These are phyloP conservation scores for Aradophagus sp. DNA, from an alignment of 1,140 invertebrate species.

Conservation along the genomic window DNA sequence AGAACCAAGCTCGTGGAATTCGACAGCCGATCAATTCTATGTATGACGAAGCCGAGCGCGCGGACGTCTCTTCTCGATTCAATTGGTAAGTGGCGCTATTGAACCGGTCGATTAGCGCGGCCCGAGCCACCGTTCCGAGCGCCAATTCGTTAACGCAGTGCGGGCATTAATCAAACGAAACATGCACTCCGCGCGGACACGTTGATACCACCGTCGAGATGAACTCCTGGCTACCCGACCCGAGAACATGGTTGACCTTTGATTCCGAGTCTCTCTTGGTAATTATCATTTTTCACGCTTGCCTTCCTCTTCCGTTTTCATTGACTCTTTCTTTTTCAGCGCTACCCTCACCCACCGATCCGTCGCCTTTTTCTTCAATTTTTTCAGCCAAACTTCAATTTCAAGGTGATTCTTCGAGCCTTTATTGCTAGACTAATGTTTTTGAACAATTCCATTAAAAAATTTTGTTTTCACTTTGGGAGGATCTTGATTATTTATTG, in stretches of 20 bases:
- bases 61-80: slow-evolving; percentile 54
- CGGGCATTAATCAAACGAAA: slow-evolving; percentile 25
- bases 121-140: slow-evolving; percentile 7
- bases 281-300: slow-evolving; percentile 52
- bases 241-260: slow-evolving; percentile 59
- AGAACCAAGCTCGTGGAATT: slow-evolving; percentile 32
- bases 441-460: too few relatives aligned
- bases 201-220: slow-evolving; percentile 27
- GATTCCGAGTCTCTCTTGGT: slow-evolving; percentile 57
- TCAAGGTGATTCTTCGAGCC: too few relatives aligned
- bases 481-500: too few relatives aligned
- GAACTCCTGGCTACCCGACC: slow-evolving; percentile 60
- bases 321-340: too few relatives aligned
- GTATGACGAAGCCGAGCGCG: slow-evolving; percentile 62
- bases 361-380: too few relatives aligned
- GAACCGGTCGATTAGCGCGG: slow-evolving; percentile 54
- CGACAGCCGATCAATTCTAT: slow-evolving; percentile 47
- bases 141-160: slow-evolving; percentile 5
- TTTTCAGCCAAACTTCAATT: too few relatives aligned
- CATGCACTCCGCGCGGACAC: slow-evolving; percentile 11
- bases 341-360: too few relatives aligned
- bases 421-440: too few relatives aligned
- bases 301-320: too few relatives aligned
- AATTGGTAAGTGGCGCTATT: slow-evolving; percentile 55
- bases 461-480: too few relatives aligned